Conservation (phyloP, 2,797 vertebrate species). For the Arrhamphus sclerolepis region DNA sequence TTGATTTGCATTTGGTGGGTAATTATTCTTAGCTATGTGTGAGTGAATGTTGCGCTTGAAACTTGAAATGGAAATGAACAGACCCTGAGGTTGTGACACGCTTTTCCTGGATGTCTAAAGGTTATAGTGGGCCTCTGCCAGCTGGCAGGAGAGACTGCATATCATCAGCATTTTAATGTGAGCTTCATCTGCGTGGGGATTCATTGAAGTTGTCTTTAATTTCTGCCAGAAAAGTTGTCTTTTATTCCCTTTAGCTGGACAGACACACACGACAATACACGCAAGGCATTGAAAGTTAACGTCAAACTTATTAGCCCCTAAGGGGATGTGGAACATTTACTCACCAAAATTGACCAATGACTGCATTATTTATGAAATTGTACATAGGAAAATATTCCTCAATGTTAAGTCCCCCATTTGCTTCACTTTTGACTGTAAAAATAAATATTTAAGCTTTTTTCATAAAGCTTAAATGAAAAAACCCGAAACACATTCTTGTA, state of each 20-base stretch:
- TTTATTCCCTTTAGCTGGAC: not conserved
- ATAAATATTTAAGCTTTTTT: too few relatives aligned
- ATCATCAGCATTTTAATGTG: slow-evolving; percentile 31
- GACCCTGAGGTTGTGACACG: not conserved
- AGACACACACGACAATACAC: not conserved
- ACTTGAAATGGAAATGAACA: slow-evolving; percentile 11
- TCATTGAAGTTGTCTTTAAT: slow-evolving; percentile 26
- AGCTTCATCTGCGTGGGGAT: slow-evolving; percentile 19
- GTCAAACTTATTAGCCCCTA: too few relatives aligned
- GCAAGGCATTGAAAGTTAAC: too few relatives aligned
- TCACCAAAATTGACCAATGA: too few relatives aligned
- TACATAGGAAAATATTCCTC: too few relatives aligned
- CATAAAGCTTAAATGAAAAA: too few relatives aligned
- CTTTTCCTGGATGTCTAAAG: not conserved
- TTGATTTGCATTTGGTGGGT: slow-evolving; percentile 7
- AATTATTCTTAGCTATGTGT: not conserved
- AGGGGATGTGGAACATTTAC: too few relatives aligned
- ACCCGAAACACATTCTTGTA: too few relatives aligned
- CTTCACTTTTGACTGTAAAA: too few relatives aligned
- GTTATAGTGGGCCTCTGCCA: slow-evolving; percentile 23
- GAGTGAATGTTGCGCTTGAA: slow-evolving; percentile 3
- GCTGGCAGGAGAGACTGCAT: slow-evolving; percentile 19
- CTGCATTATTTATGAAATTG: too few relatives aligned
- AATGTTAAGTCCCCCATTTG: too few relatives aligned
- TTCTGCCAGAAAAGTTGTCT: slow-evolving; percentile 5